Evolutionary conservation across 1,140 invertebrate species (phyloP), one percentile per base, ranked within the genome.

Genomic region (Akabosia matsudoensis): DNA sequence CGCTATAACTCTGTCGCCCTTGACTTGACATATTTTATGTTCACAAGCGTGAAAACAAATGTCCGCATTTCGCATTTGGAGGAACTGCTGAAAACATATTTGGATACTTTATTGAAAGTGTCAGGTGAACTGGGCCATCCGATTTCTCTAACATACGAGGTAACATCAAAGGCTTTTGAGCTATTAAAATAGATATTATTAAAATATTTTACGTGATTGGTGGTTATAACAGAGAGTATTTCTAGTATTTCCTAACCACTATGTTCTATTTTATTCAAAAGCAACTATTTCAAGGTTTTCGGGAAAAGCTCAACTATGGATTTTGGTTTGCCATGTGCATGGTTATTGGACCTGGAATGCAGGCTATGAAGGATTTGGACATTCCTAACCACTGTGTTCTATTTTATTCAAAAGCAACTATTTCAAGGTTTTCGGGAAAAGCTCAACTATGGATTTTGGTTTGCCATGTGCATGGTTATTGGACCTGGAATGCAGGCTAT

Each of bases 401-500:
- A n/a, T 45, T 45, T 45, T 45, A 18, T 45, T 45, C 18, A 45
- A 45, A 45, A 45, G 37, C 26, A 67, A 30, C n/a, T 67, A 7
- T 31, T 67, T 31, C 1, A 10, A n/a, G 7, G 28, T 4, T n/a
- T 67, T 7, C 24, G 61, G 4, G 13, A 31, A n/a, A 67, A 67
- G 28, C 10, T 31, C n/a, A 67, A 67, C 26, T 67, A 67, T 67
- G 61, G 61, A 10, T 67, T 67, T 30, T 67, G 61, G 61, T 67
- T 67, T 67, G 61, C 61, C 10, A 67, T 67, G 1, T 67, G 61
- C 3, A 10, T 67, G 3, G 61, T 30, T 10, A n/a, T 4, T 67
- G 61, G n/a, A 31, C 10, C n/a, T 4, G 61, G 61, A 30, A 28
- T 28, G 61, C 30, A 30, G 10, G n/a, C n/a, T n/a, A n/a, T n/a